phyloP scores from a whole-genome alignment of 2,888 invertebrate species.

The Erebia palarica region DNA sequence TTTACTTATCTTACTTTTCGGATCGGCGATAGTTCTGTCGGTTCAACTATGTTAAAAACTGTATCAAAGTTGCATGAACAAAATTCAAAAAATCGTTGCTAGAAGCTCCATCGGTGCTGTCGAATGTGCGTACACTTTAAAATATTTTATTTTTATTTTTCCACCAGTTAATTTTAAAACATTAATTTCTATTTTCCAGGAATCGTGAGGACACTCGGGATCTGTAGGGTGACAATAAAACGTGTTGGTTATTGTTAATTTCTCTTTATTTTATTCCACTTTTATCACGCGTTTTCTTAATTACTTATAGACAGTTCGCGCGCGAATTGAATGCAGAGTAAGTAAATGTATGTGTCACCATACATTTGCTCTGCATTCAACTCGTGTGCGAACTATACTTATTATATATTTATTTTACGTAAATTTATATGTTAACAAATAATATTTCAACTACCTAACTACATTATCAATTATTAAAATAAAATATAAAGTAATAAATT shows the following conservation, averaged over 20 bases:
- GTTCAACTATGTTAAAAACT: too few relatives aligned
- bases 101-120: background rate
- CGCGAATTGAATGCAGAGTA: too few relatives aligned
- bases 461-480: background rate
- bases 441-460: background rate
- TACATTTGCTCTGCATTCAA: too few relatives aligned
- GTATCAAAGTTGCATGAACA: too few relatives aligned
- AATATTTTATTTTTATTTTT: background rate
- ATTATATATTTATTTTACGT: background rate
- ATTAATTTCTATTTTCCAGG: constrained; percentile 30
- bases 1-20: too few relatives aligned
- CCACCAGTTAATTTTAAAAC: constrained; percentile 1
- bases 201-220: constrained; percentile 41
- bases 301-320: background rate
- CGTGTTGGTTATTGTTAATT: constrained; percentile 27
- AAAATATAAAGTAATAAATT: constrained; percentile 1
- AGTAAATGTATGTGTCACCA: too few relatives aligned
- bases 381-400: too few relatives aligned
- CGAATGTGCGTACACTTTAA: constrained; percentile 1
- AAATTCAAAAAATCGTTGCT: background rate
- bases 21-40: too few relatives aligned
- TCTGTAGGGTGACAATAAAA: constrained; percentile 40
- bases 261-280: constrained; percentile 29
- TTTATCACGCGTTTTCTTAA: constrained; percentile 4
- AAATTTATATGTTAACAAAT: constrained; percentile 2